A percentile compares a stretch with the other conserved stretches of the same genome.
These are phyloP conservation scores for Zonotrichia leucophrys DNA, from an alignment of 2,113 vertebrate species.

Conservation along the genomic window DNA sequence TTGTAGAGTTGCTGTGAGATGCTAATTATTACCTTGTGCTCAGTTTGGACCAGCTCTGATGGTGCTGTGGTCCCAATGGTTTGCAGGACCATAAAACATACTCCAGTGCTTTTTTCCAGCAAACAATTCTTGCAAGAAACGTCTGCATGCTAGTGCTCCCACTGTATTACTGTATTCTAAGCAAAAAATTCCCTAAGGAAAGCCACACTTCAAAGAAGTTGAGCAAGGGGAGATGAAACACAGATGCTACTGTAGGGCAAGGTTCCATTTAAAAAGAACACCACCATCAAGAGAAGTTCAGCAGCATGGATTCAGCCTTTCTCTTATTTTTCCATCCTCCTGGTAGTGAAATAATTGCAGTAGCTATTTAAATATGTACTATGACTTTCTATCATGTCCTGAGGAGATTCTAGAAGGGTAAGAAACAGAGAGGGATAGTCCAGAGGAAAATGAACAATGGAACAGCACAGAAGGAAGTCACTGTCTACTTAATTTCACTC, in stretches of 20 bases:
- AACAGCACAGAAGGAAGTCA: neutral
- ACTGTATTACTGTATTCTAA: neutral
- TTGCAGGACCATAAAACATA: neutral
- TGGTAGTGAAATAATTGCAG: neutral
- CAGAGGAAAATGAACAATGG: neutral
- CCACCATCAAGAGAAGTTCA: neutral
- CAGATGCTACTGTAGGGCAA: neutral
- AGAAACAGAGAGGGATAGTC: neutral
- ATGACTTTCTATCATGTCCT: neutral
- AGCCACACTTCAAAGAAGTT: neutral
- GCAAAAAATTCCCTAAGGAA: neutral
- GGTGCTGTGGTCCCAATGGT: neutral
- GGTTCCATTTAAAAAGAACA: neutral
- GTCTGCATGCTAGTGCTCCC: neutral
- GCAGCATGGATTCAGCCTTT: neutral
- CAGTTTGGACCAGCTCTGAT: fast-evolving
- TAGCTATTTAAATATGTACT: neutral
- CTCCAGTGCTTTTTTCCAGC: neutral
- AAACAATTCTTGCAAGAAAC: neutral
- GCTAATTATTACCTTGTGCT: neutral
- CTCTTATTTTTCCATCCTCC: neutral
- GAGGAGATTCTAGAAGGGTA: neutral
- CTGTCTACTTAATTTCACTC: neutral
- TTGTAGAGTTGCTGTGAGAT: neutral
- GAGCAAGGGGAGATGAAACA: neutral